Conservation (phyloP, 2,797 vertebrate species). For the Gymnopithys bicolor region DNA sequence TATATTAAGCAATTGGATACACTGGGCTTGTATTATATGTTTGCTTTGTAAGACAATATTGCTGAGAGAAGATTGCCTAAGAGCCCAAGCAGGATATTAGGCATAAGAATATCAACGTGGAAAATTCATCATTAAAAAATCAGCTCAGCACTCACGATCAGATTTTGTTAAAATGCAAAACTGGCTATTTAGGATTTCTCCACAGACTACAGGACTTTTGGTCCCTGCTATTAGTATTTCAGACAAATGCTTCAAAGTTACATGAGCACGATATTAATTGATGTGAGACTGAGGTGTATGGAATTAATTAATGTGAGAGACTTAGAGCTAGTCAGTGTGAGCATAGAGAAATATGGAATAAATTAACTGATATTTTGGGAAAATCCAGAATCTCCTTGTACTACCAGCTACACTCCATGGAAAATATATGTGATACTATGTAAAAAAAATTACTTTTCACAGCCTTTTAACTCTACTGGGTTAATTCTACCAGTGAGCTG, state of each 20-base stretch:
- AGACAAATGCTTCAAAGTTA: neutral
- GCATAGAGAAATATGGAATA: neutral
- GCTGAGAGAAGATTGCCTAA: neutral
- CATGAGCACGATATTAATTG: neutral
- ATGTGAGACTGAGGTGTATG: neutral
- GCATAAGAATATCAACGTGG: neutral
- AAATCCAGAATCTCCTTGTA: neutral
- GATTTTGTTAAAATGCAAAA: neutral
- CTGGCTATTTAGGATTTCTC: neutral
- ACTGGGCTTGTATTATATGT: neutral
- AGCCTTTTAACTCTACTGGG: neutral
- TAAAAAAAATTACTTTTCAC: neutral
- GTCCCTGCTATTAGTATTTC: neutral
- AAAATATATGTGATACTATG: neutral
- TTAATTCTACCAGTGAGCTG: neutral
- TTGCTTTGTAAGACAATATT: neutral
- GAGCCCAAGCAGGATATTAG: neutral
- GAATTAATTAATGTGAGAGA: conserved; percentile 37
- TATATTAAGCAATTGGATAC: neutral
- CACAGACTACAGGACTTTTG: neutral
- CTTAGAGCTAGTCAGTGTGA: neutral
- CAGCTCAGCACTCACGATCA: neutral
- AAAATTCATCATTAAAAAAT: neutral
- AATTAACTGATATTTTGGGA: neutral
- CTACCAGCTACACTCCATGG: neutral